Evolutionary conservation across 2,888 invertebrate genomes (phyloP).

Genomic region (Euclidia mi): DNA sequence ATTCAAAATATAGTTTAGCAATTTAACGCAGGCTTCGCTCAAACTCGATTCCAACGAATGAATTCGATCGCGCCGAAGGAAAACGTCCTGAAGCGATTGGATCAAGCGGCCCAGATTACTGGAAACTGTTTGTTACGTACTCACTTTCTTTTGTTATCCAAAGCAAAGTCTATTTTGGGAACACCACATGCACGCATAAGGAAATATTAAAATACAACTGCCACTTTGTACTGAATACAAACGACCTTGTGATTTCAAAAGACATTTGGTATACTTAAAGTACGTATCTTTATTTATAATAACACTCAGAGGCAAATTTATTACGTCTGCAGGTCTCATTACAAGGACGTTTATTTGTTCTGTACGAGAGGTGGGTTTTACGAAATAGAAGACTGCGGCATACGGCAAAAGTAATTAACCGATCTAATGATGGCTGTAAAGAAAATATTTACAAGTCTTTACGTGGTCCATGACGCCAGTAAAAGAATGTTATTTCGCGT

Average conservation of each 20-base stretch:
- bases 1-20: constrained; percentile 16
- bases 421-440: constrained; percentile 9
- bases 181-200: not conserved
- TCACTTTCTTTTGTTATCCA: constrained; percentile 13
- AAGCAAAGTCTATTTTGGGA: constrained; percentile 5
- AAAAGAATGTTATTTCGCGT: constrained; percentile 27
- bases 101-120: constrained; percentile 23
- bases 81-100: constrained; percentile 30
- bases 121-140: constrained; percentile 12
- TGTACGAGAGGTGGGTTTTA: not conserved
- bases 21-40: constrained; percentile 19
- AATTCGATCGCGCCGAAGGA: constrained; percentile 30
- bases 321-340: not conserved
- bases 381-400: not conserved
- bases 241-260: not conserved
- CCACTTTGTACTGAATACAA: not conserved
- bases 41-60: constrained; percentile 30
- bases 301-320: too few relatives aligned
- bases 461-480: constrained; percentile 13
- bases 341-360: not conserved
- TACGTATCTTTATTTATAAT: too few relatives aligned
- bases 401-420: constrained; percentile 13
- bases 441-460: constrained; percentile 4
- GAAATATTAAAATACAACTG: not conserved
- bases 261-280: too few relatives aligned